These are phyloP conservation scores for Sphenodon punctatus DNA, from an alignment of 2,797 vertebrate species.

Conservation along the genomic window DNA sequence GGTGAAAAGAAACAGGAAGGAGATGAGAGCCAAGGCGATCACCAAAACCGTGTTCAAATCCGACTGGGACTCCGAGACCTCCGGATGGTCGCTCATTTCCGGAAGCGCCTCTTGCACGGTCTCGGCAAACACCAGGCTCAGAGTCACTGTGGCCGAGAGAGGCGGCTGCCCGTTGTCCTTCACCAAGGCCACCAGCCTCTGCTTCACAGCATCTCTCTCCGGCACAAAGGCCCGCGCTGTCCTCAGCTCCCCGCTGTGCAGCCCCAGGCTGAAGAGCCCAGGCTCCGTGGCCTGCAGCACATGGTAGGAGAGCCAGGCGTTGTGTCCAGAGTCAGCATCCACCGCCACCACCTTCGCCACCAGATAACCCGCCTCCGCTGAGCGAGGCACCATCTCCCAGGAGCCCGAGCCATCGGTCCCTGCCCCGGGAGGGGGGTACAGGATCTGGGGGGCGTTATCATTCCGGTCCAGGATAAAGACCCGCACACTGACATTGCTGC, in stretches of 20 bases:
- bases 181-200: slow-evolving; percentile 59
- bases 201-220: slow-evolving; percentile 62
- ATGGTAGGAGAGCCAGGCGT: slow-evolving; percentile 67
- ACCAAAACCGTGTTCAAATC: slow-evolving; percentile 63
- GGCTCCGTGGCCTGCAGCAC: slow-evolving; percentile 54
- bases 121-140: slow-evolving; percentile 51
- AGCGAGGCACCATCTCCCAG: slow-evolving; percentile 55
- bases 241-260: slow-evolving; percentile 39
- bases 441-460: slow-evolving; percentile 52
- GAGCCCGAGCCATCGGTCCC: slow-evolving; percentile 38
- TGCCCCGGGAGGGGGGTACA: slow-evolving; percentile 55
- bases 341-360: slow-evolving; percentile 70
- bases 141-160: slow-evolving; percentile 43
- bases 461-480: slow-evolving; percentile 66
- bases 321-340: slow-evolving; percentile 67
- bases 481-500: slow-evolving; percentile 58
- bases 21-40: slow-evolving; percentile 37
- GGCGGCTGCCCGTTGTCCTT: slow-evolving; percentile 60
- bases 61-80: not conserved
- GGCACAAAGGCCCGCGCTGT: slow-evolving; percentile 14
- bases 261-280: slow-evolving; percentile 50
- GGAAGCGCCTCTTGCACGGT: slow-evolving; percentile 53
- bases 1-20: slow-evolving; percentile 65
- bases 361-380: slow-evolving; percentile 66
- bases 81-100: not conserved